Percentiles rank a stretch among this genome's conserved stretches.
phyloP scores from a whole-genome alignment of 2,113 vertebrate species.

The Crocuta crocuta region DNA sequence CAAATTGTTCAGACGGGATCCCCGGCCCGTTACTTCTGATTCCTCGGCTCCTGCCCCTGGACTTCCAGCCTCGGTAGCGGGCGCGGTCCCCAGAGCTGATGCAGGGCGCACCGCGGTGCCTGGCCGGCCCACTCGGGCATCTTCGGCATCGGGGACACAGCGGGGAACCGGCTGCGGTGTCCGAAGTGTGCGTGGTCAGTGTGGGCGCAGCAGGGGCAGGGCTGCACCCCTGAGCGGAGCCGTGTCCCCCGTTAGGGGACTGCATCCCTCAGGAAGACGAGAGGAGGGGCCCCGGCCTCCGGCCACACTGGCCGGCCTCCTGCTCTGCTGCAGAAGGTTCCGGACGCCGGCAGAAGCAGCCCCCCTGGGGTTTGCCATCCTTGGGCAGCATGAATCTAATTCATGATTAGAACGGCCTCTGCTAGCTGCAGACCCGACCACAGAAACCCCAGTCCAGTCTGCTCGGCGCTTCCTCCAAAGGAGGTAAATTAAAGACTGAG shows the following conservation, averaged over 20 bases:
- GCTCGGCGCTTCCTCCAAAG: background rate
- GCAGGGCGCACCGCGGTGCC: accelerated
- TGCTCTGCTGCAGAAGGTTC: accelerated
- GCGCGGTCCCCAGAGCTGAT: accelerated
- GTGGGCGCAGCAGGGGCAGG: background rate
- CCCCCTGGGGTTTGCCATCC: accelerated
- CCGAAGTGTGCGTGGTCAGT: accelerated
- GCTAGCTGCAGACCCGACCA: background rate
- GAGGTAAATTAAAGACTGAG: background rate
- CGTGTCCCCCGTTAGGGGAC: no score
- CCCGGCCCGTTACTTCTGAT: background rate
- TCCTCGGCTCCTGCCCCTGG: background rate
- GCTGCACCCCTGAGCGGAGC: accelerated
- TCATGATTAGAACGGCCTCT: no score
- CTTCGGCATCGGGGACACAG: accelerated
- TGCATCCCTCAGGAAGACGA: background rate
- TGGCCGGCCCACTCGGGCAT: accelerated
- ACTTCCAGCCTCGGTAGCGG: background rate
- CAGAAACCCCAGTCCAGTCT: background rate
- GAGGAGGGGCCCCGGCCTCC: background rate
- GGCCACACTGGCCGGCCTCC: accelerated
- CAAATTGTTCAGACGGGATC: accelerated
- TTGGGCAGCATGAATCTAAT: no score
- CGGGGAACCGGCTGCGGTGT: background rate
- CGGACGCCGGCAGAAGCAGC: accelerated